Percentiles rank a stretch among this genome's conserved stretches.
These are phyloP conservation scores for Oscheius myriophilus DNA, from an alignment of 2,888 invertebrate species.

Conservation along the genomic window DNA sequence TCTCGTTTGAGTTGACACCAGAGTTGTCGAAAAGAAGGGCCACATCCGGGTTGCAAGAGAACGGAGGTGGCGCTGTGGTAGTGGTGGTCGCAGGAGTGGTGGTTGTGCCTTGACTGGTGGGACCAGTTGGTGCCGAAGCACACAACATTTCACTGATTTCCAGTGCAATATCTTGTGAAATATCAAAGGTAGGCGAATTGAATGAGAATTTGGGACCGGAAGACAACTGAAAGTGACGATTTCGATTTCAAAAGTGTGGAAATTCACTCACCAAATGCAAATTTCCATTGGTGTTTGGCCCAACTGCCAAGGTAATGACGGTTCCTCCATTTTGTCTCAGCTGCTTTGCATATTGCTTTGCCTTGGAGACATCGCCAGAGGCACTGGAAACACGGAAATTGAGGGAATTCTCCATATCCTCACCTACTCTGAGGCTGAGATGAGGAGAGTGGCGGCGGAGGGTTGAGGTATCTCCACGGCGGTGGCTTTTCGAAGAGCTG, in stretches of 20 bases:
- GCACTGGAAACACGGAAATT: conserved; percentile 4
- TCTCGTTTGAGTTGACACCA: conserved; percentile 6
- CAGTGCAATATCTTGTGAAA: conserved; percentile 10
- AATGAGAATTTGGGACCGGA: conserved; percentile 26
- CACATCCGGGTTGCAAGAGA: conserved; percentile 22
- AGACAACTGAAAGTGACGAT: conserved; percentile 16
- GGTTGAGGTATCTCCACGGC: background rate
- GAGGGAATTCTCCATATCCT: background rate
- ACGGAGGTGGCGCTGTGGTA: conserved; percentile 11
- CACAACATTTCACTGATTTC: conserved; percentile 23
- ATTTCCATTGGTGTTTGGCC: conserved; percentile 14
- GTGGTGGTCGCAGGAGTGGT: conserved; percentile 14
- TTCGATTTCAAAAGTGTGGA: background rate
- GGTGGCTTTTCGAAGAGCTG: conserved; percentile 13
- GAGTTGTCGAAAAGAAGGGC: conserved; percentile 29
- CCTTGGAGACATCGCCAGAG: conserved; percentile 18
- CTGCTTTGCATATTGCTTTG: conserved; percentile 6
- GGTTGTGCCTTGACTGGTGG: conserved; percentile 6
- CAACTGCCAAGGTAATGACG: conserved; percentile 28
- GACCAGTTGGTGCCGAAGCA: conserved; percentile 1
- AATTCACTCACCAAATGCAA: background rate
- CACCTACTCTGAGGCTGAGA: conserved; percentile 29
- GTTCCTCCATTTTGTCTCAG: conserved; percentile 19
- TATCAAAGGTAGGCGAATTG: background rate
- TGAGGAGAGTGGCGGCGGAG: conserved; percentile 10